Conservation (phyloP, 2,113 vertebrate species). For the Trogon surrucura region DNA sequence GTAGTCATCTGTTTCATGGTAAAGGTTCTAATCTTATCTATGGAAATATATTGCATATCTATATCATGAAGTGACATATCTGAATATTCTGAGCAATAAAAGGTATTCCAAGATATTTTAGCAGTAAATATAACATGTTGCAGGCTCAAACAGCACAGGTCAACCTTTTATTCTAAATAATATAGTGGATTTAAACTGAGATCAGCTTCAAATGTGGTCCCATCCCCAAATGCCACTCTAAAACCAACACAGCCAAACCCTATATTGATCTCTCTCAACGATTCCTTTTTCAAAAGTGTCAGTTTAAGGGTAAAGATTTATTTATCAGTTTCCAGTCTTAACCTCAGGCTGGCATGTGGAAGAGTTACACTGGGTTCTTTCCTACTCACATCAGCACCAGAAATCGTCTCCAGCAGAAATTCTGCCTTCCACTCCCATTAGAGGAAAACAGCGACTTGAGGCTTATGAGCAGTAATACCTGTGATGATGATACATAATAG, state of each 20-base stretch:
- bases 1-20: constrained; percentile 65
- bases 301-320: constrained; percentile 49
- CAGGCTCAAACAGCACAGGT: constrained; percentile 64
- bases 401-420: constrained; percentile 7
- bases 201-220: constrained; percentile 40
- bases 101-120: constrained; percentile 60
- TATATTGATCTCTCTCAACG: background rate
- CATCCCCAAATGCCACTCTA: background rate
- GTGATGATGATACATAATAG: background rate
- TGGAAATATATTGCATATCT: constrained; percentile 77
- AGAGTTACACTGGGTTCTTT: background rate
- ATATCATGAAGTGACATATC: constrained; percentile 61
- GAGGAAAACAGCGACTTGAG: background rate
- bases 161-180: constrained; percentile 40
- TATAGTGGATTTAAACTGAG: background rate
- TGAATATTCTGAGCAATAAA: constrained; percentile 67
- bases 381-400: background rate
- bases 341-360: background rate
- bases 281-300: constrained; percentile 20
- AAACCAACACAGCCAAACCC: background rate
- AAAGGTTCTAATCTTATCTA: constrained; percentile 69
- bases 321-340: constrained; percentile 49
- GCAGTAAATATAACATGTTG: constrained; percentile 58
- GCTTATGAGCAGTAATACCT: background rate
- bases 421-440: background rate